A percentile compares a stretch with the other conserved stretches of the same genome.
These are phyloP conservation scores for Drosophila malerkotliana DNA, from an alignment of 1,140 invertebrate species.

Conservation along the genomic window DNA sequence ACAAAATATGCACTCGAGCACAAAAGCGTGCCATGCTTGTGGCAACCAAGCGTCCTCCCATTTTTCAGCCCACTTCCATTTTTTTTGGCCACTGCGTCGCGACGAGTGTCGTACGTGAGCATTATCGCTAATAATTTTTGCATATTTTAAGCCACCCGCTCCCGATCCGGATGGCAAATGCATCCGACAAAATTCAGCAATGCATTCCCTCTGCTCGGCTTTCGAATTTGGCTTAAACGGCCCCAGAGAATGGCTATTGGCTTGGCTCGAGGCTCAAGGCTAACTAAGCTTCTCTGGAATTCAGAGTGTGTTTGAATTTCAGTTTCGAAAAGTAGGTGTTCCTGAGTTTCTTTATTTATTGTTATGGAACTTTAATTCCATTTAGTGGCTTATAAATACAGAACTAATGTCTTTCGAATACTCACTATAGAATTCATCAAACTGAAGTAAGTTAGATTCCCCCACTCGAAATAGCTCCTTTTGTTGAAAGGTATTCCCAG, in stretches of 20 bases:
- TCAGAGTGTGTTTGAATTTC: neutral
- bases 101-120: slow-evolving; percentile 78
- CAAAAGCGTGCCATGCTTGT: slow-evolving; percentile 75
- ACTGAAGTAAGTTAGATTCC: neutral
- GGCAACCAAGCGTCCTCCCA: slow-evolving; percentile 41
- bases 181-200: slow-evolving; percentile 49
- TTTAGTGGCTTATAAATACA: neutral
- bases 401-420: neutral
- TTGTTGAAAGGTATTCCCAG: slow-evolving; percentile 39
- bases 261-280: slow-evolving; percentile 1
- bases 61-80: neutral
- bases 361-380: too few relatives aligned
- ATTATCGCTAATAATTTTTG: slow-evolving; percentile 83
- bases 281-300: neutral
- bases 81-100: slow-evolving; percentile 58
- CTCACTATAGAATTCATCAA: neutral
- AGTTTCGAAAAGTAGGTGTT: too few relatives aligned
- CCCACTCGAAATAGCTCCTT: slow-evolving; percentile 10
- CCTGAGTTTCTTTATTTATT: too few relatives aligned
- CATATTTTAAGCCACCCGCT: slow-evolving; percentile 57
- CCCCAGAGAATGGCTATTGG: slow-evolving; percentile 1
- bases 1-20: slow-evolving; percentile 83
- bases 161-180: neutral
- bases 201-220: slow-evolving; percentile 54
- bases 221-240: slow-evolving; percentile 41